Base-by-base conservation (phyloP, 2,113 vertebrate genomes). In the Gobiocypris rarus region DNA sequence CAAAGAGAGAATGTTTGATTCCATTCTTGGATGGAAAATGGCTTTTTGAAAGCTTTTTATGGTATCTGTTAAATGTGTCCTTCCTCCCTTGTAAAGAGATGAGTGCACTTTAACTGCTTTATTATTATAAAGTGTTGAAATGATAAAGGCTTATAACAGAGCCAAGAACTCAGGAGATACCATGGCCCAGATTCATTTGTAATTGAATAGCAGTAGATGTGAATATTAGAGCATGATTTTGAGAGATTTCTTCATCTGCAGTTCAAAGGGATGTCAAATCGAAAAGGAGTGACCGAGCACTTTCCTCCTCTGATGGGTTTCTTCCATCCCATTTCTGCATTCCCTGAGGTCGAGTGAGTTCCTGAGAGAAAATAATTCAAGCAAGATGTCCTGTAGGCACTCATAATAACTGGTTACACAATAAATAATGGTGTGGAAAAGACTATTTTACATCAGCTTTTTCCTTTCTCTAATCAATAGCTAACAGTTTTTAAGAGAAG, bases 301-400 rank as follows among this genome's bases (percentile, higher is more conserved):
- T 86, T 88, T 86, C 85, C 84, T 87, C 63, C 67, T 86, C 79
- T 89, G 58, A 38, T 3, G 85, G 75, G 43, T 90, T 80, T 74
- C 78, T 80, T 74, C 80, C 87, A 82, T 92, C 81, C 90, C 85
- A 91, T 69, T 11, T 13, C 7, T 45, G 22, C 13, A 41, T n/a
- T 71, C 65, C 15, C 86, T 86, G 84, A 83, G 34, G 54, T 65
- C 83, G 3, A 48, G 86, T 87, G 70, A 17, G 48, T 81, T 89
- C 89, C 87, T 87, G 67, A 50, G 84, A 89, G 87, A 87, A 91
- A 90, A 89, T 63, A 89, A 85, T 80, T 56, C 87, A 89, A 91
- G 88, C 75, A 84, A 70, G 71, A 54, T 0, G 31, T 89, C 82
- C 26, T 67, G 82, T 67, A 54, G 52, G 77, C 31, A 45, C 17